These are phyloP conservation scores for Lacanobia wlatinum DNA, from an alignment of 2,888 invertebrate species.

Conservation along the genomic window DNA sequence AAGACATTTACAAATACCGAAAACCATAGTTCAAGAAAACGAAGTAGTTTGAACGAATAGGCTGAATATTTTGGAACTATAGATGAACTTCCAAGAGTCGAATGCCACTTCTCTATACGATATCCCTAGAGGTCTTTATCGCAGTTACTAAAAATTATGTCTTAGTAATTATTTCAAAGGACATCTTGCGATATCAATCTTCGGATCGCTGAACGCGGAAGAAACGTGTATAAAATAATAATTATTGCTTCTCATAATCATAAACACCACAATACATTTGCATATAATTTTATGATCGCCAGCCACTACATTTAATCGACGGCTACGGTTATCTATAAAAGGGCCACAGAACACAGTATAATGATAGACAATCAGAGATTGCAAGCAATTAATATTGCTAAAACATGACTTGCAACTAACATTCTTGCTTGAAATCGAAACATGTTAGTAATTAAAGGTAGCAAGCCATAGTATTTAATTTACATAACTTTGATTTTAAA, in stretches of 20 bases:
- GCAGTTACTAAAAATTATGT: background rate
- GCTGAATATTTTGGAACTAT: too few species aligned
- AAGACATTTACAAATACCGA: too few species aligned
- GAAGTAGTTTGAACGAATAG: too few species aligned
- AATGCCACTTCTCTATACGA: background rate
- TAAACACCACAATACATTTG: constrained; percentile 16
- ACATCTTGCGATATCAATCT: constrained; percentile 21
- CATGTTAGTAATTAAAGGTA: constrained; percentile 11
- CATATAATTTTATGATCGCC: constrained; percentile 27
- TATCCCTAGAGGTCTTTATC: background rate
- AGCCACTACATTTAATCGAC: constrained; percentile 19
- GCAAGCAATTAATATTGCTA: constrained; percentile 1
- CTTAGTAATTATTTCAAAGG: background rate
- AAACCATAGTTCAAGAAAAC: too few species aligned
- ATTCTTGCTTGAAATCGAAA: constrained; percentile 11
- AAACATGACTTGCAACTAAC: background rate
- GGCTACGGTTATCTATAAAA: constrained; percentile 20
- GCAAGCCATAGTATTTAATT: background rate
- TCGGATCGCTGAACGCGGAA: constrained; percentile 33
- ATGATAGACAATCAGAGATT: background rate
- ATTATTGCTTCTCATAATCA: constrained; percentile 18
- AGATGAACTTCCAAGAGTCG: background rate
- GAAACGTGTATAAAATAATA: constrained; percentile 42
- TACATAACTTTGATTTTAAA: constrained; percentile 31
- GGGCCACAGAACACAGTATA: background rate